Base-by-base conservation (phyloP, 2,888 invertebrate species). In the Malacosoma neustria region DNA sequence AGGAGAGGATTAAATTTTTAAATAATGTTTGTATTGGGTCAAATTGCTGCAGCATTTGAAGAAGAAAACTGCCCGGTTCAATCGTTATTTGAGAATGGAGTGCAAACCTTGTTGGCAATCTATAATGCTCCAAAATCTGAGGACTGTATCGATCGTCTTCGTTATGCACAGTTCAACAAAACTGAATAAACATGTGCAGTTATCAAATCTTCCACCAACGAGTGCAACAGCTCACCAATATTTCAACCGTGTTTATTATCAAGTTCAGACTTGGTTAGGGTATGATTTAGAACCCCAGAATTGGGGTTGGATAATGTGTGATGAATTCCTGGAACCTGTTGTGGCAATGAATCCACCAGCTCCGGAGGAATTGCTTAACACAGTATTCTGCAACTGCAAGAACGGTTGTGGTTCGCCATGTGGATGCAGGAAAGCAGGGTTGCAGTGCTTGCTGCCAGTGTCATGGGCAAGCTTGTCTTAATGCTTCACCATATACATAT, bases 191-290 rank as follows among this genome's bases (percentile, higher is more conserved):
- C 51, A 53, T 48, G 53, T 62, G 32, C 48, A 58, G 37, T 37
- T 62, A 14, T 59, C 57, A 41, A 45, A 30, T 41, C 42, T 64
- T 54, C 60, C 55, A 50, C 57, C 57, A 45, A 64, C 52, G 45
- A 51, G 46, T 52, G 52, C 22, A 42, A 55, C 53, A 39, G 49
- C 51, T 45, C 53, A 43, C 38, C 59, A 57, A 52, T 54, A 59
- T 39, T 38, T 51, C 32, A 50, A 56, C 1, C 46, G 40, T 37
- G 42, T 42, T 7, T 42, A 41, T 22, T 44, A 47, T 34, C 39
- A 44, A 14, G 14, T 46, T 45, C 42, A 45, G 37, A 45, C 42
- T 29, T 45, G 47, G 42, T 37, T 45, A 41, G 45, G 41, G 36
- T 14, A 44, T 13, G 37, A 46, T 31, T 41, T 44, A 22, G 39